Evolutionary conservation across 2,113 vertebrate species (phyloP), one percentile per base, ranked within the genome.

Genomic region (Dipodomys ordii): DNA sequence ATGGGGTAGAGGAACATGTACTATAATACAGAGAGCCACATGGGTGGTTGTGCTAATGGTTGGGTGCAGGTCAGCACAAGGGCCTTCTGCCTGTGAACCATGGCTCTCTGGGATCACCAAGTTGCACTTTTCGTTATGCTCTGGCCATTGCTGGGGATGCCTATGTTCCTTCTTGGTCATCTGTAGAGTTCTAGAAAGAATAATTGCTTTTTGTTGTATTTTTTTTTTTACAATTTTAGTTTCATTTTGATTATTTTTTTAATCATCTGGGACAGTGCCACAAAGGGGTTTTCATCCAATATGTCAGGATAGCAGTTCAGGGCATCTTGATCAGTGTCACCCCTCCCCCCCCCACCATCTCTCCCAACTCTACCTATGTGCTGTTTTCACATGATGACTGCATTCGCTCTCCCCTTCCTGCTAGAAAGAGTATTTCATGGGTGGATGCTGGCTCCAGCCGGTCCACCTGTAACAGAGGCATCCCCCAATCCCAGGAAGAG

Each of bases 91-190:
- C 3, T 57, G 53, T 57, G 53, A 13, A 16, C 96, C 96, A 88
- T 96, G 83, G 93, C 86, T 96, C 94, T 95, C 95, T 90, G 64
- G 68, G 91, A 95, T 92, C 96, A 87, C 49, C 77, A 90, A 83
- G 73, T 39, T 6, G 39, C 18, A 18, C 57, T 18, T 60, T 60
- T 11, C 57, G 11, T 60, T 60, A 18, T 2, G 57, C 57, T 60
- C 57, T 60, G 64, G 53, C 69, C 15, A 65, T 88, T 27, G 27
- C 88, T 96, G 35, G 74, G 68, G 64, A 13, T 18, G 15, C 88
- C 95, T 4, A 0, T 67, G 89, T 87, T 77, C 91, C 8, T 0
- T 65, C 2, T 1, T 0, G 0, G 32, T 80, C 65, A 0, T 87
- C 88, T 46, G 78, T 65, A 15, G 96, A 95, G 95, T 80, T 77